Evolutionary conservation across 2,888 invertebrate genomes (phyloP), one percentile per base, ranked within the genome.

Genomic region (Mesorhabditis sp.): DNA sequence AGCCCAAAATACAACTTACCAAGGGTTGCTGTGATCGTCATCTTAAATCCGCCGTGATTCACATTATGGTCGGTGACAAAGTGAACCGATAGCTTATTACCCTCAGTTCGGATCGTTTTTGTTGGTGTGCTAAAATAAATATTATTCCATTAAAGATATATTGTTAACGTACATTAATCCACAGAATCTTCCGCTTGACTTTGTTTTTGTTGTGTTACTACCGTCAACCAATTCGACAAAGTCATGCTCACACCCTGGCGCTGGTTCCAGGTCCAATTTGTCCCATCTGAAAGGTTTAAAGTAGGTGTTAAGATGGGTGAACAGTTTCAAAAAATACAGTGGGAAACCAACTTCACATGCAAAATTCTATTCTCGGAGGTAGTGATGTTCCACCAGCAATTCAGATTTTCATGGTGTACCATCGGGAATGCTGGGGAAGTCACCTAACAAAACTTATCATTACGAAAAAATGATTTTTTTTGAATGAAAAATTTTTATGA

Each of bases 361-460:
- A 84, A 74, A 4, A 78, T 65, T 6, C 79, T 62, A 45, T 78
- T 80, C 0, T 67, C 45, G 3, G 79, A 74, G 6, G 84, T 80
- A 3, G 80, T 82, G 69, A 84, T 74, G 62, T 82, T 85, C 84
- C 84, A 85, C 45, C 78, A 67, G 65, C 84, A 84, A 62, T 84
- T 77, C 58, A 85, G 67, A 61, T 78, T 72, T 62, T 82, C 73
- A 45, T 79, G 79, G 65, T 84, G 83, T 3, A 79, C 77, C n/a
- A 83, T 73, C 15, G 84, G 84, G 75, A 79, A 84, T 3, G 79
- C 83, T 10, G 84, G 84, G 28, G 81, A 79, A 4, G 71, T 68
- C 58, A 80, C 67, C 5, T 62, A 43, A 50, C 7, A 10, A 10
- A n/a, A 50, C 45, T 65, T 65, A 41, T 1, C 28, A 28, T 28